Base-by-base conservation (phyloP, 2,113 vertebrate genomes). In the Corapipo altera region DNA sequence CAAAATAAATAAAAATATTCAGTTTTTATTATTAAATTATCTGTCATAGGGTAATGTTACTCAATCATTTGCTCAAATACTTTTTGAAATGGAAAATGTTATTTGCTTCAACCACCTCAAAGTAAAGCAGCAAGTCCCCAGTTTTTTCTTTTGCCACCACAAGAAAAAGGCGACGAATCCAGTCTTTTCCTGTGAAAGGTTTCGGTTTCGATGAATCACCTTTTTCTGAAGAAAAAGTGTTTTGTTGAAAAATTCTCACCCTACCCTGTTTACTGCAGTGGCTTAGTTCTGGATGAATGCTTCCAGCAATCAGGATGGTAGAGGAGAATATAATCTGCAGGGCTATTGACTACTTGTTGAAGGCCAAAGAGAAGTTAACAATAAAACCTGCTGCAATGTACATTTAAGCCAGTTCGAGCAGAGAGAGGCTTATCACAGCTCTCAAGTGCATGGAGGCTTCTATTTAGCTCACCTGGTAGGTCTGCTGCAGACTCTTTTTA, bases 271-370 rank as follows among this genome's bases (percentile, higher is more conserved):
- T 94, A 91, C 84, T 85, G 87, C 72, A 85, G 70, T 95, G 87
- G 70, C 85, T 96, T 96, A 95, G 85, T 92, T 92, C 92, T 85
- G 84, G 73, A 82, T 75, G 94, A 91, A 78, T 58, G 84, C 77
- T 94, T 75, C 73, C 33, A 91, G 84, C 87, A 92, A 61, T 92
- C 91, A 94, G 80, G 86, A 75, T 87, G 84, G 77, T 73, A 95
- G 93, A 95, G 73, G 39, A 94, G 73, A 95, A 94, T 91, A 87
- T 85, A 96, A 93, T 92, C 95, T 94, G 39, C 66, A 70, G 87
- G 58, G 66, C 87, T 91, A 95, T 88, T 91, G 91, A 92, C 89
- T 97, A 75, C 73, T 92, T 96, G 93, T 97, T 97, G 91, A 95
- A 88, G 94, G 71, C 89, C 80, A 88, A 87, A 82, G 81, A 89